Conservation (phyloP, 1,140 invertebrate species). For the Cyphomyrmex costatus region DNA sequence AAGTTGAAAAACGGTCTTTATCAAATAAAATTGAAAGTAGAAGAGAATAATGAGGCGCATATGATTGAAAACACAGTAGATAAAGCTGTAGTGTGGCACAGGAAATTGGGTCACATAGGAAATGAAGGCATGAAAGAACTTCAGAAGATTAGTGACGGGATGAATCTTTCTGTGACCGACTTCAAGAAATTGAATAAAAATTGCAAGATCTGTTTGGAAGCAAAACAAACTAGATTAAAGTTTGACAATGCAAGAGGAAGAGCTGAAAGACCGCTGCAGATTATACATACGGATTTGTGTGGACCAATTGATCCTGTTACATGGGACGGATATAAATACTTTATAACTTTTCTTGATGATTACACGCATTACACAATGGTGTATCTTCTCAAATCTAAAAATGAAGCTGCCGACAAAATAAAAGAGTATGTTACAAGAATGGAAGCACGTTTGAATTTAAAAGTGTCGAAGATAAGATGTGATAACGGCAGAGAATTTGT, state of each 20-base stretch:
- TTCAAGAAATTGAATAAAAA: background rate
- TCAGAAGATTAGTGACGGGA: too few species aligned
- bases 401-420: background rate
- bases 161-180: too few species aligned
- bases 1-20: too few species aligned
- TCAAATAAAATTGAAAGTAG: too few species aligned
- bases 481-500: conserved; percentile 41
- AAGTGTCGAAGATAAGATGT: conserved; percentile 17
- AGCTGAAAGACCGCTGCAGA: background rate
- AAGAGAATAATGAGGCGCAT: too few species aligned
- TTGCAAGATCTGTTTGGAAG: background rate
- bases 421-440: background rate
- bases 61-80: too few species aligned
- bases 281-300: conserved; percentile 14
- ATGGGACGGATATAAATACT: conserved; percentile 32
- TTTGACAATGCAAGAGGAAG: background rate
- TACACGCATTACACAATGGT: conserved; percentile 45
- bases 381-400: background rate
- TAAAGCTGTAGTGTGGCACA: too few species aligned
- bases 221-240: background rate
- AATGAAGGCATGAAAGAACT: too few species aligned
- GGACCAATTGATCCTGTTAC: background rate
- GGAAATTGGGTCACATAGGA: too few species aligned
- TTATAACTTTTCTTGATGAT: conserved; percentile 52
- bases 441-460: background rate